Conservation (phyloP, 2,113 vertebrate genomes). For the Malaclemys terrapin region DNA sequence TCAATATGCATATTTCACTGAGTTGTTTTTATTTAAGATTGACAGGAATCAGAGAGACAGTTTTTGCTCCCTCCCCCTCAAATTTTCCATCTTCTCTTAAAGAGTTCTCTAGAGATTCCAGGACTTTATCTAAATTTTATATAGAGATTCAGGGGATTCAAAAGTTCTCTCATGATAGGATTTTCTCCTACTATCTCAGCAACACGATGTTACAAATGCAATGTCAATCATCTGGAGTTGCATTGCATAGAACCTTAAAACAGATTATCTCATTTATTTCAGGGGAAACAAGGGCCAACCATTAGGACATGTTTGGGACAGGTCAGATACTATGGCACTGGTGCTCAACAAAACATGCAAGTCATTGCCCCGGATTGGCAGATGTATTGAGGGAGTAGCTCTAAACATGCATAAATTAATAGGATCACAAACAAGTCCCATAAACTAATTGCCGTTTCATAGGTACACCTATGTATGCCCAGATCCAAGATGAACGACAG, state of each 20-base stretch:
- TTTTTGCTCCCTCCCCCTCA: not conserved
- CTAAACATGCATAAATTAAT: not conserved
- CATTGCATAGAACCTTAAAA: not conserved
- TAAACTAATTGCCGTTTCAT: not conserved
- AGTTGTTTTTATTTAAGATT: not conserved
- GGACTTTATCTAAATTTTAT: not conserved
- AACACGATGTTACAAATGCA: not conserved
- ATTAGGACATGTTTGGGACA: not conserved
- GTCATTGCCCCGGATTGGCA: not conserved
- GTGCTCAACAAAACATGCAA: not conserved
- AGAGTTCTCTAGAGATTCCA: not conserved
- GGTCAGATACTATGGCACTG: not conserved
- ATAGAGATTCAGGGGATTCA: not conserved
- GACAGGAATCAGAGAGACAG: not conserved
- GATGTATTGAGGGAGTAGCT: accelerated
- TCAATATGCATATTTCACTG: not conserved
- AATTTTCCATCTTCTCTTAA: not conserved
- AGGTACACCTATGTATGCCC: not conserved
- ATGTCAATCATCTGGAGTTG: not conserved
- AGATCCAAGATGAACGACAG: no score
- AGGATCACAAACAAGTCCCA: not conserved
- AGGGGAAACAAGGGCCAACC: not conserved
- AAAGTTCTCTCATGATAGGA: not conserved
- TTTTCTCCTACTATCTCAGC: not conserved
- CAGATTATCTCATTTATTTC: not conserved